Base-by-base conservation (phyloP, 1,140 invertebrate species). In the Theocolax elegans region DNA sequence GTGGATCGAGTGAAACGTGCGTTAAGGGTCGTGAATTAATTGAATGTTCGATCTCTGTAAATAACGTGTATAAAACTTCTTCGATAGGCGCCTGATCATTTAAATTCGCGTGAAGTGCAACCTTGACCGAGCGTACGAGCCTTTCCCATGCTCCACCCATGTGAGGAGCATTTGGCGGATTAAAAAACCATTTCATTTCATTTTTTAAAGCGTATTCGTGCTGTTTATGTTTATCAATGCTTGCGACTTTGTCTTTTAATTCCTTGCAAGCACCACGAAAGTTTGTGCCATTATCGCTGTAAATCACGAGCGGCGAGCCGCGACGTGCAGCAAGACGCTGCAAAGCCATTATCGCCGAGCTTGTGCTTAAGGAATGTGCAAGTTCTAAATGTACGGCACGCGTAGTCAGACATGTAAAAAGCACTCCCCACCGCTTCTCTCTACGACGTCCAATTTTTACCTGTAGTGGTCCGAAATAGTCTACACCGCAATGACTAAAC, bases 231-330 rank as follows among this genome's bases (percentile, higher is more conserved):
- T 51, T 27, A 35, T 77, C 54, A 6, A 49, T 9, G 7, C 4
- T 12, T 4, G 21, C 9, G 3, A 75, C 19, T 0, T 70, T 65
- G 15, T 71, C 67, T 15, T 27, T 23, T 1, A 82, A 38, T 29
- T 78, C 76, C 1, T 42, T 72, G 12, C 77, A 53, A 8, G 80
- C 76, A 1, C 80, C 80, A 8, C 73, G 40, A 19, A 81, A 70
- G 59, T 80, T 83, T 0, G 77, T 81, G 0, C 77, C 78, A 59
- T 80, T 77, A 44, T 81, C 80, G 1, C 73, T 72, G 17, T 72
- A 74, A 0, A 81, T 42, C 38, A 23, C 59, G 1, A 13, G 1
- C 6, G 70, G 67, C 8, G 9, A 9, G n/a, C 72, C 74, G 15
- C 77, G 70, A 12, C 80, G 13, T 0, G 71, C 31, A 2, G 74